Evolutionary conservation across 1,140 invertebrate genomes (phyloP), one percentile per base, ranked within the genome.

Genomic region (Bombus impatiens): DNA sequence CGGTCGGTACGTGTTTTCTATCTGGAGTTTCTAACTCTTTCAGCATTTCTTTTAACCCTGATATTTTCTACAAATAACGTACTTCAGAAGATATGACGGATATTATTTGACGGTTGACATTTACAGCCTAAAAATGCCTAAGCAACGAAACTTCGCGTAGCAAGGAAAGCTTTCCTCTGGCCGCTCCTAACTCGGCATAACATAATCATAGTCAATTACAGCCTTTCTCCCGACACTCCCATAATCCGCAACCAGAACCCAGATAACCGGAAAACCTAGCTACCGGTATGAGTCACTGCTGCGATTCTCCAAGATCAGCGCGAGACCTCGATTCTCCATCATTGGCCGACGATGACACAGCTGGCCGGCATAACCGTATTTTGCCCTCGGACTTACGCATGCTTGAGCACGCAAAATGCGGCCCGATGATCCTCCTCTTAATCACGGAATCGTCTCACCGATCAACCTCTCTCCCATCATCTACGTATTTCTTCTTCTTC

Each of bases 311-410:
- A 40, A 62, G 76, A 77, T 32, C 75, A 57, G 9, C 37, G 57
- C 40, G 76, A 78, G 76, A 42, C 37, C 57, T 5, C 37, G 57
- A 32, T 68, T 59, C 65, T 57, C 22, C 12, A 59, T 83, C 59
- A 72, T 84, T 53, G 44, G 37, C 37, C 78, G 44, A 62, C 88
- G 89, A 91, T 93, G 93, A 93, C 92, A 91, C 93, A 90, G 82
- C 84, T 87, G 91, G 90, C 78, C 86, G 75, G 53, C 87, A 91
- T 93, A 94, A 93, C 93, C 93, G 93, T 93, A 93, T 92, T 89
- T 86, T 92, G 90, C 91, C 89, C 91, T 91, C 89, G 91, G 88
- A 86, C 87, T 87, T 87, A 89, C 86, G 89, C 90, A 91, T 91
- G 89, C 91, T 86, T 91, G 86, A 89, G 80, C 89, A 92, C 86